phyloP scores from a whole-genome alignment of 1,140 invertebrate genomes.

The Neodiprion lecontei region DNA sequence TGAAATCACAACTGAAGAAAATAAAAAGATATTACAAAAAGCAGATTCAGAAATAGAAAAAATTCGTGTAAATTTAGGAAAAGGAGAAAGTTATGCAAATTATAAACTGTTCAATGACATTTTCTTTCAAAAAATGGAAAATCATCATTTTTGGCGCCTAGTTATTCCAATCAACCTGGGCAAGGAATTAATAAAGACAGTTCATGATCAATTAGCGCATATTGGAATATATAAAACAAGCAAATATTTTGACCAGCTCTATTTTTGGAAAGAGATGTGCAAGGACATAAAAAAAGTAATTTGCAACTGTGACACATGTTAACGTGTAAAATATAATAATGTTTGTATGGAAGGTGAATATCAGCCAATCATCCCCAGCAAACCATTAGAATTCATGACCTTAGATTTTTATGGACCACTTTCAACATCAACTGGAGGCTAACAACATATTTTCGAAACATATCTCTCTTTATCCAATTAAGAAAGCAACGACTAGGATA shows the following conservation, averaged over 20 bases:
- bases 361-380: constrained; percentile 8
- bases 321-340: constrained; percentile 28
- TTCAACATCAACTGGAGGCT: constrained; percentile 20
- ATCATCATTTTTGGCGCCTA: not conserved
- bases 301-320: constrained; percentile 26
- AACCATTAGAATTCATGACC: constrained; percentile 26
- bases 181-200: not conserved
- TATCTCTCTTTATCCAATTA: constrained; percentile 37
- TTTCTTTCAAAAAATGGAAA: not conserved
- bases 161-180: not conserved
- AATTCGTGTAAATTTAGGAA: not conserved
- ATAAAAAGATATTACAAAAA: constrained; percentile 13
- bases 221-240: constrained; percentile 25
- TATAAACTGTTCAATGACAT: not conserved
- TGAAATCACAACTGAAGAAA: not conserved
- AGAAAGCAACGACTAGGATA: constrained; percentile 34
- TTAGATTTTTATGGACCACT: constrained; percentile 35
- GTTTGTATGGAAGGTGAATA: constrained; percentile 20
- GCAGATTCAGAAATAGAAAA: not conserved
- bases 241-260: constrained; percentile 19
- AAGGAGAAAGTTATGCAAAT: not conserved
- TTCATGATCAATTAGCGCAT: constrained; percentile 26
- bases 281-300: constrained; percentile 21
- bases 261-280: constrained; percentile 25
- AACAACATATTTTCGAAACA: constrained; percentile 36